phyloP scores from a whole-genome alignment of 2,113 vertebrate genomes.

The Psephotus haematonotus region DNA sequence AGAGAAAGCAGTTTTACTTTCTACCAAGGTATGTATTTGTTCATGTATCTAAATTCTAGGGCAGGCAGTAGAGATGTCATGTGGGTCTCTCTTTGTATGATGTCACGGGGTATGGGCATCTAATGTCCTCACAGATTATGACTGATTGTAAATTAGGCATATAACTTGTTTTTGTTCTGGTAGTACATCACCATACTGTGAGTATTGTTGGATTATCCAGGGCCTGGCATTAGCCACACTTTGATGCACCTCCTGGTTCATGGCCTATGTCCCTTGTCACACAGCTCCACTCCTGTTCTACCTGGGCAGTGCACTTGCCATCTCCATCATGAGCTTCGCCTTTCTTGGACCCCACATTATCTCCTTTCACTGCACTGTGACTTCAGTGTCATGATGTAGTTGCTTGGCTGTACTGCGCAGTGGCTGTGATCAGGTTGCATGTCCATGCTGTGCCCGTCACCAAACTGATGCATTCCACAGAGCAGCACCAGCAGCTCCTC shows the following conservation, averaged over 20 bases:
- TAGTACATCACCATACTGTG: background rate
- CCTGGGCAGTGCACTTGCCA: background rate
- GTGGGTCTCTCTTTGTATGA: background rate
- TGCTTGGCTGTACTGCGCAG: background rate
- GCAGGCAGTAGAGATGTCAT: background rate
- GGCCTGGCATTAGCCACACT: background rate
- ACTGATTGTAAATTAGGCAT: background rate
- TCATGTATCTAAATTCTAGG: background rate
- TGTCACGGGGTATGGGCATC: background rate
- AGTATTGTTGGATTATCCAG: background rate
- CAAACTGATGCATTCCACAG: background rate
- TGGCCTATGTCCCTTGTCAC: background rate
- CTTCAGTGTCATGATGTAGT: background rate
- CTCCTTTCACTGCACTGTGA: background rate
- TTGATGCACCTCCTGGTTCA: background rate
- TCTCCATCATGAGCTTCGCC: background rate
- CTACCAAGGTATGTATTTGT: background rate
- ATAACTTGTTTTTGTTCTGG: background rate
- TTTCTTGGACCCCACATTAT: fast-evolving
- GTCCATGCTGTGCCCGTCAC: fast-evolving
- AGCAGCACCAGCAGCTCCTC: background rate
- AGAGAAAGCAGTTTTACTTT: background rate
- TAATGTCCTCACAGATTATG: background rate
- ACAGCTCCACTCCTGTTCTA: background rate
- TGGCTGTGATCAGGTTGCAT: background rate